A percentile compares a stretch with the other conserved stretches of the same genome.
These are phyloP conservation scores for Agrypnus murinus DNA, from an alignment of 2,888 invertebrate genomes.

Conservation along the genomic window DNA sequence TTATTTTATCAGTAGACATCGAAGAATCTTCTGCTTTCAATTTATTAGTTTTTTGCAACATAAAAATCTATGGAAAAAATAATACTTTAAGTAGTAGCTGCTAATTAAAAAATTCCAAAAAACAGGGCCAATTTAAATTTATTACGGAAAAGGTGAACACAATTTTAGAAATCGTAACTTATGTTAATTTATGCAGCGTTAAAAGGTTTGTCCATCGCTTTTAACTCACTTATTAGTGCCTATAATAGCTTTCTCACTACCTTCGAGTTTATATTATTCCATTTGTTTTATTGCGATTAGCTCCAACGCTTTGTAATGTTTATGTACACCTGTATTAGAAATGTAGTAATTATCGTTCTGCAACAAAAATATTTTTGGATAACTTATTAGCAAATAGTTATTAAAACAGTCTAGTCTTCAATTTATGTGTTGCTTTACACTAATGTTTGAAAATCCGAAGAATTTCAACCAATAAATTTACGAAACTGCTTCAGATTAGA, in stretches of 20 bases:
- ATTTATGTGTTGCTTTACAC: no score
- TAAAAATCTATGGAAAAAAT: not conserved
- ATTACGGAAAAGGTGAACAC: slow-evolving; percentile 37
- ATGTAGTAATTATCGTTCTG: slow-evolving; percentile 4
- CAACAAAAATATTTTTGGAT: not conserved
- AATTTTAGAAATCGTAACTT: slow-evolving; percentile 37
- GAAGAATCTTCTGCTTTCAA: not conserved
- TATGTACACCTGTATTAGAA: slow-evolving; percentile 5
- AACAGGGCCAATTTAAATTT: slow-evolving; percentile 29
- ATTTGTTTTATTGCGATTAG: slow-evolving; percentile 25
- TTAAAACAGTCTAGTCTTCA: no score
- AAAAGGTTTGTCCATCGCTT: slow-evolving; percentile 52
- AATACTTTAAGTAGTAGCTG: slow-evolving; percentile 7
- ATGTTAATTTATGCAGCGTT: slow-evolving; percentile 56
- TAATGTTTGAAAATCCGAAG: no score
- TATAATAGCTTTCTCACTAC: slow-evolving; percentile 25
- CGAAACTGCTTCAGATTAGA: no score
- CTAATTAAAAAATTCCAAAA: slow-evolving; percentile 38
- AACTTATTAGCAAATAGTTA: no score
- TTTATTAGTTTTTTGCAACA: slow-evolving; percentile 12
- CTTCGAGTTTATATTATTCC: slow-evolving; percentile 10
- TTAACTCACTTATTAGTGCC: slow-evolving; percentile 44
- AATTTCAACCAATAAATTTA: no score
- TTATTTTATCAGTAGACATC: no score
- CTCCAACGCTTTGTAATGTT: slow-evolving; percentile 1